These are phyloP conservation scores for Sebastes glaucus DNA, from an alignment of 2,797 vertebrate genomes.

Conservation along the genomic window DNA sequence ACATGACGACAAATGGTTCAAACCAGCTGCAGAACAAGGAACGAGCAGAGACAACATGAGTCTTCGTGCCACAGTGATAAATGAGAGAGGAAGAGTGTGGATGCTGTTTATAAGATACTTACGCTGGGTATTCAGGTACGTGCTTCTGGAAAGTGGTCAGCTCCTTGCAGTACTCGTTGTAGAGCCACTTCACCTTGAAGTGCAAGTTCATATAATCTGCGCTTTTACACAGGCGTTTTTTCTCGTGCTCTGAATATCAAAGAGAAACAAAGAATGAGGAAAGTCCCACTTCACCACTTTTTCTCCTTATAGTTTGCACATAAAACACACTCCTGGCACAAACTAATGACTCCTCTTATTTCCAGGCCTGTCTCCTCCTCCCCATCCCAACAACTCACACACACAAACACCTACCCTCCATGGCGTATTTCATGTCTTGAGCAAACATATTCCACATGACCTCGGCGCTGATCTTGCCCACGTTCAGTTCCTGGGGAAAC, in stretches of 20 bases:
- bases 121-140: conserved; percentile 92
- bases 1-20: conserved; percentile 96
- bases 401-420: conserved; percentile 88
- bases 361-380: not conserved
- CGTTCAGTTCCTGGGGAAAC: conserved; percentile 91
- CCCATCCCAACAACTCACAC: not conserved
- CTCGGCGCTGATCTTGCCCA: conserved; percentile 97
- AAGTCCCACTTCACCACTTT: not conserved
- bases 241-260: conserved; percentile 89
- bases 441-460: conserved; percentile 99
- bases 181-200: conserved; percentile 99
- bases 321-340: not conserved
- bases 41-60: conserved; percentile 1
- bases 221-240: conserved; percentile 95
- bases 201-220: conserved; percentile 99
- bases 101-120: conserved; percentile 39
- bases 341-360: not conserved
- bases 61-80: not conserved
- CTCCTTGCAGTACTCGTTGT: conserved; percentile 96
- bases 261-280: conserved; percentile 29
- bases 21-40: conserved; percentile 88
- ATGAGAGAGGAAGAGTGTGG: not conserved
- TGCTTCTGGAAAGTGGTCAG: conserved; percentile 91
- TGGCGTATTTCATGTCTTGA: conserved; percentile 98
- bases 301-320: not conserved